Evolutionary conservation across 2,113 vertebrate genomes (phyloP).

Genomic region (Microtus pennsylvanicus): DNA sequence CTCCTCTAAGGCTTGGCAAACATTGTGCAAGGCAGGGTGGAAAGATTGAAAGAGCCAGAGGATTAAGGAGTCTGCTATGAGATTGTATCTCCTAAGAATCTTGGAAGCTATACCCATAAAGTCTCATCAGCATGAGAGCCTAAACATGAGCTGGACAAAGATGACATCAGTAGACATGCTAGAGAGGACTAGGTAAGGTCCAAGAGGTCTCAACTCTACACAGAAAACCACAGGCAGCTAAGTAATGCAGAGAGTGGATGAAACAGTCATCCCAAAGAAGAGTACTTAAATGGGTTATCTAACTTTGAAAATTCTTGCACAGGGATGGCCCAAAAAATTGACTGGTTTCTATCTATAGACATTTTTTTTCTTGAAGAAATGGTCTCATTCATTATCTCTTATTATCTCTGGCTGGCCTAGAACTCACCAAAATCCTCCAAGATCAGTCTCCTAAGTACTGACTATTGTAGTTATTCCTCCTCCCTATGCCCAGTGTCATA

Average conservation of each 20-base stretch:
- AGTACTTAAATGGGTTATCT: neutral
- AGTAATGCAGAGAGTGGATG: neutral
- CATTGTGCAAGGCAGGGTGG: neutral
- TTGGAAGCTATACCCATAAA: neutral
- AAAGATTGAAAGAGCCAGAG: neutral
- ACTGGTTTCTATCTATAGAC: neutral
- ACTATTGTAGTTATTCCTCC: neutral
- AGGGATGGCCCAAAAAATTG: neutral
- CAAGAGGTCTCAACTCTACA: neutral
- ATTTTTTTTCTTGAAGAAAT: neutral
- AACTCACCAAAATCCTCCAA: neutral
- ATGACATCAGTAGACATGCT: neutral
- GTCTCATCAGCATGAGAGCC: neutral
- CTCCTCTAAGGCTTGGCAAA: neutral
- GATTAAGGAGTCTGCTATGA: neutral
- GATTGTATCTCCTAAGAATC: neutral
- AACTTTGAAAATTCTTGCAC: neutral
- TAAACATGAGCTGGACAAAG: neutral
- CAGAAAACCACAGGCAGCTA: too few relatives aligned
- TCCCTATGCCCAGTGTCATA: neutral
- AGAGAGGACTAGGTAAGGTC: too few relatives aligned
- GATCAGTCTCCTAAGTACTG: neutral
- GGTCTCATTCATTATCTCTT: neutral
- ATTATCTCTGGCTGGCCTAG: neutral
- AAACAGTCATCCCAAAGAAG: neutral